Evolutionary conservation across 1,140 invertebrate genomes (phyloP).

Genomic region (Dendrolimus punctatus): DNA sequence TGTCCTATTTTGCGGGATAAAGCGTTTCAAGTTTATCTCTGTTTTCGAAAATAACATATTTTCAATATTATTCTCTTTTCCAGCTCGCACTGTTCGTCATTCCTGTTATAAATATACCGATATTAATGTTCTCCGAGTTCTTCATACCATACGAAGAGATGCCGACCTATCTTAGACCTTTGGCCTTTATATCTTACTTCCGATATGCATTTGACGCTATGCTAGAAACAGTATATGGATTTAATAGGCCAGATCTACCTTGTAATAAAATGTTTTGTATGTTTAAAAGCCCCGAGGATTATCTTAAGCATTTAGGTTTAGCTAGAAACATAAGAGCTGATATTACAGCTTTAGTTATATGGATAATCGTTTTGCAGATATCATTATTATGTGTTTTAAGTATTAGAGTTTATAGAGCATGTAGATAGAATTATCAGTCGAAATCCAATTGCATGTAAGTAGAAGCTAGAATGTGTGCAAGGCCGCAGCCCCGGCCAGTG

Average conservation of each 20-base stretch:
- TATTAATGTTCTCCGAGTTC: slow-evolving; percentile 89
- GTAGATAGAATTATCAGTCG: slow-evolving; percentile 30
- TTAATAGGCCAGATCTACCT: slow-evolving; percentile 72
- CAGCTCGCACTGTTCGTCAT: slow-evolving; percentile 87
- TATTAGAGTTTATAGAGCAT: slow-evolving; percentile 49
- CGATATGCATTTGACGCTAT: slow-evolving; percentile 87
- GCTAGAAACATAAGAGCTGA: slow-evolving; percentile 77
- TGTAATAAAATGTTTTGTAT: slow-evolving; percentile 70
- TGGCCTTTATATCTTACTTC: slow-evolving; percentile 84
- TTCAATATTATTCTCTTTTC: slow-evolving; percentile 31
- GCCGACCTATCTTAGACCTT: slow-evolving; percentile 78
- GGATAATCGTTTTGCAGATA: slow-evolving; percentile 56
- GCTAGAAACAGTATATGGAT: slow-evolving; percentile 83
- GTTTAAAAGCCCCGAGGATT: slow-evolving; percentile 57
- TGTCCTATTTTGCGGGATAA: too few relatives aligned
- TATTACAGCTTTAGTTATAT: slow-evolving; percentile 83
- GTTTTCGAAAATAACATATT: too few relatives aligned
- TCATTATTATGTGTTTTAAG: slow-evolving; percentile 45
- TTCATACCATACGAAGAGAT: slow-evolving; percentile 87
- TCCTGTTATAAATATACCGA: slow-evolving; percentile 86
- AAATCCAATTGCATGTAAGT: neutral
- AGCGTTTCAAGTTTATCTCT: too few relatives aligned
- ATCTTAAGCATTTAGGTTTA: slow-evolving; percentile 66
- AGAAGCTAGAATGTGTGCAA: too few relatives aligned
- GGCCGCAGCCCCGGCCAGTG: too few relatives aligned